phyloP scores from a whole-genome alignment of 2,888 invertebrate species.

The Selenia dentaria region DNA sequence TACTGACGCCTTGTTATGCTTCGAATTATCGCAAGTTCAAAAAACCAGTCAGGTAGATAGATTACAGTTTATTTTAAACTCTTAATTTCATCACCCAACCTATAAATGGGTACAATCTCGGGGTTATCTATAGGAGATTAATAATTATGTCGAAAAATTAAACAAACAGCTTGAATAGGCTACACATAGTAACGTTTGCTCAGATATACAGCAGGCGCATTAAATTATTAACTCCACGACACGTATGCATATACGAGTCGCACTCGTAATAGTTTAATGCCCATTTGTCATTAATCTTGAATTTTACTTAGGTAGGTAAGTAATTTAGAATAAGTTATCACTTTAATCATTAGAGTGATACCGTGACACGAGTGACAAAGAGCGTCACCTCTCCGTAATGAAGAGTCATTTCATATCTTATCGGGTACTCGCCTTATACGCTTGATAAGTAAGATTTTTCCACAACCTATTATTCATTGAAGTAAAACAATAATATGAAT shows the following conservation, averaged over 20 bases:
- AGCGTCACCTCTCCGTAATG: slow-evolving; percentile 68
- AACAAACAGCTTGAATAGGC: too few species aligned
- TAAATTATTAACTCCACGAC: too few species aligned
- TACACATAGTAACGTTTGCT: too few species aligned
- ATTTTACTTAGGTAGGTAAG: too few species aligned
- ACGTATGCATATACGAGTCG: too few species aligned
- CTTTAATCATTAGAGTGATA: slow-evolving; percentile 19
- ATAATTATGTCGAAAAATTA: neutral
- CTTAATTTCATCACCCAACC: neutral
- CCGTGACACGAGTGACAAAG: slow-evolving; percentile 43
- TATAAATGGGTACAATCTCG: slow-evolving; percentile 9
- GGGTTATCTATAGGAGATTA: slow-evolving; percentile 1
- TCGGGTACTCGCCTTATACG: slow-evolving; percentile 58
- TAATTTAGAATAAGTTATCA: too few species aligned
- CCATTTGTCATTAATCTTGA: too few species aligned
- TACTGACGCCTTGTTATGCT: neutral
- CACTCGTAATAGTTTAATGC: too few species aligned
- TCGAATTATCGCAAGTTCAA: slow-evolving; percentile 1
- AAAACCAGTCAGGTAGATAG: neutral
- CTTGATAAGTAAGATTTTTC: slow-evolving; percentile 63
- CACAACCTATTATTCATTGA: slow-evolving; percentile 41
- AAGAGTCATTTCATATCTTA: slow-evolving; percentile 68
- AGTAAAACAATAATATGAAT: slow-evolving; percentile 9
- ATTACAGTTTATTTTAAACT: neutral
- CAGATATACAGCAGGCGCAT: too few species aligned